phyloP scores from a whole-genome alignment of 2,888 invertebrate species.

The Bombyx huttoni region DNA sequence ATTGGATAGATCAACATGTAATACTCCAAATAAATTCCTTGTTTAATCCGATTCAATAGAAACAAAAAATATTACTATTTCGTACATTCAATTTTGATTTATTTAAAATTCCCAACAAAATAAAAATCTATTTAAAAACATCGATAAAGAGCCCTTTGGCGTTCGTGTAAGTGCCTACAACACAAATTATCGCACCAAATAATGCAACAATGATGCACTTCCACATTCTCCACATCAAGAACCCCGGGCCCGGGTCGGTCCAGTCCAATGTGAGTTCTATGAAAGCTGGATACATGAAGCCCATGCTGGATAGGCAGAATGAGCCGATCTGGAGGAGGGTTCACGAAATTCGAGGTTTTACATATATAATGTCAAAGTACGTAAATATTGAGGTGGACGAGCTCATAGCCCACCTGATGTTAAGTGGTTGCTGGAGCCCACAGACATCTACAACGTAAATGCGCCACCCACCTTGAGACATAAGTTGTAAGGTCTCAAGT shows the following conservation, averaged over 20 bases:
- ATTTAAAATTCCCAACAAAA: neutral
- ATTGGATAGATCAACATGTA: neutral
- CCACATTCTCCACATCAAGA: conserved; percentile 23
- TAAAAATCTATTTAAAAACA: conserved; percentile 8
- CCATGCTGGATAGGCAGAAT: conserved; percentile 27
- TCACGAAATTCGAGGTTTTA: too few species aligned
- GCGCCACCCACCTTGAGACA: too few species aligned
- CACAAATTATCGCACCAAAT: conserved; percentile 17
- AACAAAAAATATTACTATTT: too few species aligned
- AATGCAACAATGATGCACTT: conserved; percentile 15
- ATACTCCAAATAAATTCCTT: neutral
- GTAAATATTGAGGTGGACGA: too few species aligned
- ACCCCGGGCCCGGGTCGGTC: conserved; percentile 30
- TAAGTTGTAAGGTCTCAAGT: too few species aligned
- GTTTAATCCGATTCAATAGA: too few species aligned
- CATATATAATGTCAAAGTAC: too few species aligned
- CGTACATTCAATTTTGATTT: neutral
- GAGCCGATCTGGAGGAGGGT: conserved; percentile 26
- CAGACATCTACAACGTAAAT: too few species aligned
- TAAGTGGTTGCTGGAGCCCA: too few species aligned
- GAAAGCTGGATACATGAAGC: conserved; percentile 35
- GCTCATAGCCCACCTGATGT: too few species aligned
- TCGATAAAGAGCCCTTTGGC: conserved; percentile 12
- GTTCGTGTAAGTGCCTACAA: conserved; percentile 23
- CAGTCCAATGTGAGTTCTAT: conserved; percentile 31